These are phyloP conservation scores for Drosophila ercepeae DNA, from an alignment of 1,140 invertebrate species.

Conservation along the genomic window DNA sequence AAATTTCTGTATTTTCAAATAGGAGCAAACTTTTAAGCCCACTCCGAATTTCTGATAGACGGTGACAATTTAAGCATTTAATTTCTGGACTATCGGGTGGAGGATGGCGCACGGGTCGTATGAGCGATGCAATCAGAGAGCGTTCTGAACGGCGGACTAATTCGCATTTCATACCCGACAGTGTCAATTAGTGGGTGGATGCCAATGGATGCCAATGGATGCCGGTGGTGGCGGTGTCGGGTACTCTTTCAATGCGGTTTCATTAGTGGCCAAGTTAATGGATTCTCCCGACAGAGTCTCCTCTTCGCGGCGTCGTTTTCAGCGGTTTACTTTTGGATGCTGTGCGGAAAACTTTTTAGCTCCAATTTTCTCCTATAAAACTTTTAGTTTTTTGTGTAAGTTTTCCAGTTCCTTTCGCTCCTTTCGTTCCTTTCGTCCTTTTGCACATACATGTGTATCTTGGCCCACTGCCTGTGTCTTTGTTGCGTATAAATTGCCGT, in stretches of 20 bases:
- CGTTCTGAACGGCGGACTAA: constrained; percentile 5
- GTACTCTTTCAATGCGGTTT: constrained; percentile 67
- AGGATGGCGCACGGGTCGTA: constrained; percentile 15
- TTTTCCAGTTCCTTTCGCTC: constrained; percentile 5
- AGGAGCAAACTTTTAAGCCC: too few relatives aligned
- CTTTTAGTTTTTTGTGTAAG: constrained; percentile 41
- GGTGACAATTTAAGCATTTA: background rate
- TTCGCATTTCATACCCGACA: constrained; percentile 12
- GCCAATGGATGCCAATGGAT: background rate
- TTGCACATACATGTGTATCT: background rate
- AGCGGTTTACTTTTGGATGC: constrained; percentile 58
- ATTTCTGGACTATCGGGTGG: background rate
- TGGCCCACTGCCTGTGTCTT: constrained; percentile 36
- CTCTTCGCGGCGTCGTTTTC: constrained; percentile 12
- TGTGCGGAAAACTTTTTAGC: constrained; percentile 55
- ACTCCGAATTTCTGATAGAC: background rate
- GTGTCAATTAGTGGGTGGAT: constrained; percentile 45
- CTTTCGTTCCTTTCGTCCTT: background rate
- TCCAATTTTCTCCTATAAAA: constrained; percentile 61
- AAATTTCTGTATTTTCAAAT: too few relatives aligned
- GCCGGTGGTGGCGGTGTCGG: constrained; percentile 4
- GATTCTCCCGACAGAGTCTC: constrained; percentile 16
- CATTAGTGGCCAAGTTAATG: constrained; percentile 72
- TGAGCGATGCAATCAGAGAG: constrained; percentile 18
- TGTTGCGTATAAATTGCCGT: constrained; percentile 76